A percentile compares a stretch with the other conserved stretches of the same genome.
Evolutionary conservation across 2,113 vertebrate species (phyloP).

Genomic region (Odobenus rosmarus): DNA sequence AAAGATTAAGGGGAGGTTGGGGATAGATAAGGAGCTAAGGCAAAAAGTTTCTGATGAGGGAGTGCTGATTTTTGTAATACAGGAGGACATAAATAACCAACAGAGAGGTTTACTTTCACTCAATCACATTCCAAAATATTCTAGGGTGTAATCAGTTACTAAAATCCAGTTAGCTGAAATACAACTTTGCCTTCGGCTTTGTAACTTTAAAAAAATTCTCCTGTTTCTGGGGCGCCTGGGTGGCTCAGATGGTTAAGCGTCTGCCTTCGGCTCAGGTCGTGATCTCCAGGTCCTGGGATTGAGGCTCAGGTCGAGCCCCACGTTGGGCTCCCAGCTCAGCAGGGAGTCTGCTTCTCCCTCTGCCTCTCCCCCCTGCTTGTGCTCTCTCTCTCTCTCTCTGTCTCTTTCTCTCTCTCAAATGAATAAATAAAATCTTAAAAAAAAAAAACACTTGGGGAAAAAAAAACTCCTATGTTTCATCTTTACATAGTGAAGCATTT

Average conservation of each 20-base stretch:
- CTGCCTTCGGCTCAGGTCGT: background rate
- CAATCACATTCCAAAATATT: background rate
- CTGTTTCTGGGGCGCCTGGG: background rate
- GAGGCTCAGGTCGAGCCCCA: too few species aligned
- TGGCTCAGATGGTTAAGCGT: background rate
- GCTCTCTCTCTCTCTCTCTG: too few species aligned
- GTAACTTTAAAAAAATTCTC: background rate
- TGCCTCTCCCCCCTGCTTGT: too few species aligned
- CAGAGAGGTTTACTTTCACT: background rate
- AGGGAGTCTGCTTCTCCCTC: too few species aligned
- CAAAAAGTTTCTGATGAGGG: background rate
- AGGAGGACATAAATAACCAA: background rate
- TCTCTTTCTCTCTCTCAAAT: too few species aligned
- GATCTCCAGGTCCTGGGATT: too few species aligned
- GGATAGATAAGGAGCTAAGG: background rate
- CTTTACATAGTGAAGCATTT: background rate
- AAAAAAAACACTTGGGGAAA: too few species aligned
- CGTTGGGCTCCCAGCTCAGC: too few species aligned
- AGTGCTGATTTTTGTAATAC: background rate
- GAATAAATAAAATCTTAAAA: too few species aligned
- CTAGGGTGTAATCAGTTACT: background rate
- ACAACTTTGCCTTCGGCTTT: slow-evolving; percentile 5
- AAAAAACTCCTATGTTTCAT: background rate
- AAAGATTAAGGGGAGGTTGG: background rate
- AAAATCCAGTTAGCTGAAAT: slow-evolving; percentile 12